Evolutionary conservation across 1,140 invertebrate species (phyloP), one percentile per base, ranked within the genome.

Genomic region (Cotesia glomerata): DNA sequence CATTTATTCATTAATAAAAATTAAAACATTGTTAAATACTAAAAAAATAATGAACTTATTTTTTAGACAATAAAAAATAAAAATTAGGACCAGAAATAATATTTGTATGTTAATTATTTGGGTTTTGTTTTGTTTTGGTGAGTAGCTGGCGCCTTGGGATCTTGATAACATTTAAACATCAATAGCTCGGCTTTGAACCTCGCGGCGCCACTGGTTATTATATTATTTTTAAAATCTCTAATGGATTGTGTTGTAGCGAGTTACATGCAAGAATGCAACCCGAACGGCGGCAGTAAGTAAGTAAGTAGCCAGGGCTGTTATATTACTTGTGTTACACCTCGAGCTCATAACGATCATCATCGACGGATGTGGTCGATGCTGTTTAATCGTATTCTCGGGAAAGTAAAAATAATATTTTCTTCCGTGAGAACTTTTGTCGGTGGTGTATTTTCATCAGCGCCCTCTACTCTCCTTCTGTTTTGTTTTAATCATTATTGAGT

Each of bases 321-420:
- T 79, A 76, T 79, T 81, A 80, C 78, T 58, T 63, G 76, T 79
- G 76, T 79, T 81, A 80, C 78, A 78, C 78, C 74, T 75, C 74
- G 75, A 67, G 72, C 74, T 77, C 78, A 78, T 84, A 85, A 82
- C 81, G 84, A 84, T 80, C 83, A 78, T 79, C 83, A 84, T 80
- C 83, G 78, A 80, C 83, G 85, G 85, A 87, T 87, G 84, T 86
- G 85, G 85, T 86, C 80, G 73, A 73, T 45, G 39, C 39, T 76
- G 78, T 81, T 86, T 85, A 85, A 86, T 86, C 85, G 81, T 76
- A 69, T 49, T 79, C 78, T 78, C 78, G 76, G 77, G 80, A 79
- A 86, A 85, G 26, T 26, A 26, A 26, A 26, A 26, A 26, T 26
- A 26, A 26, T 85, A 85, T 79, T 85, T 75, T 82, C 83, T 86